Conservation (phyloP, 2,113 vertebrate genomes). For the Hydropotes inermis region DNA sequence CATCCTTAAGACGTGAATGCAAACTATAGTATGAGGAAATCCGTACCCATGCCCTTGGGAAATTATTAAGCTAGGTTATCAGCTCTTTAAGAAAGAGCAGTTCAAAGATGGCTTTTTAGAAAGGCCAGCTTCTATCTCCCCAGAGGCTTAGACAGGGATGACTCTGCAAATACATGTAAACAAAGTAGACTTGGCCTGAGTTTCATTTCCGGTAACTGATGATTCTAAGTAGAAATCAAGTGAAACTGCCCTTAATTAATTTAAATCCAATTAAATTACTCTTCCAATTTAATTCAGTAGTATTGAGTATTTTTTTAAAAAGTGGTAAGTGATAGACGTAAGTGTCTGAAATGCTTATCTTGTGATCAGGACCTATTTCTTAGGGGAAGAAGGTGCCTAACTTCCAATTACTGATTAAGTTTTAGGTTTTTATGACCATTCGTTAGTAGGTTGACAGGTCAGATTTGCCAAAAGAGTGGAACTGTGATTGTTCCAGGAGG, state of each 20-base stretch:
- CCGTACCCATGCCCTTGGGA: not conserved
- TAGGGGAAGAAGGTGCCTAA: not conserved
- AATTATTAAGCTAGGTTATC: slow-evolving; percentile 41
- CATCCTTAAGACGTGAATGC: not conserved
- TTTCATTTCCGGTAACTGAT: not conserved
- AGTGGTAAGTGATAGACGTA: not conserved
- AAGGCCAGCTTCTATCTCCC: not conserved
- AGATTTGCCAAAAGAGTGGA: not conserved
- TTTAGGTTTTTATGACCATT: slow-evolving; percentile 9
- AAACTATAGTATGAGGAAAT: not conserved
- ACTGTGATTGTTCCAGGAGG: not conserved
- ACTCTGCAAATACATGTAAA: slow-evolving; percentile 54
- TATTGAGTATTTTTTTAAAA: not conserved
- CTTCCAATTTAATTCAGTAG: not conserved
- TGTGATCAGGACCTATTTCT: not conserved
- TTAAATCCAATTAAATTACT: not conserved
- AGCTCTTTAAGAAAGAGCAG: slow-evolving; percentile 15
- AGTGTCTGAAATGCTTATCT: not conserved
- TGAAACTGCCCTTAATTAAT: not conserved
- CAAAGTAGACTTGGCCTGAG: not conserved
- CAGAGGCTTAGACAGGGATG: not conserved
- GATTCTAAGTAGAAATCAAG: not conserved
- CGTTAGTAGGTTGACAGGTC: not conserved
- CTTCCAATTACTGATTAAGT: not conserved
- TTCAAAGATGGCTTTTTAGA: slow-evolving; percentile 8